Percentiles rank a stretch among this genome's conserved stretches.
Evolutionary conservation across 2,888 invertebrate genomes (phyloP).

Genomic region (Cremastinae sp.): DNA sequence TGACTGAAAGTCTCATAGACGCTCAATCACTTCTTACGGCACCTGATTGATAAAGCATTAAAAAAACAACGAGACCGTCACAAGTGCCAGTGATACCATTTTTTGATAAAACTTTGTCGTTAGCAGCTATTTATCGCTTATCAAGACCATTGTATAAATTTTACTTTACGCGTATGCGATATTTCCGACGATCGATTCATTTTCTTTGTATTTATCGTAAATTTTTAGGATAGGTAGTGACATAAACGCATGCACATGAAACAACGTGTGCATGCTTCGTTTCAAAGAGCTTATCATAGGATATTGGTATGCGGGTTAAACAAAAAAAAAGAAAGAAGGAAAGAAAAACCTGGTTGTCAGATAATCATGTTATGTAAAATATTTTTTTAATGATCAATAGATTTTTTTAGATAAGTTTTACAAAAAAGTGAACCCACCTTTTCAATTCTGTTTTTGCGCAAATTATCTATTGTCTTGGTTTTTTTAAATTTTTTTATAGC

Average conservation of each 20-base stretch:
- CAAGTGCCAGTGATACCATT: conserved; percentile 51
- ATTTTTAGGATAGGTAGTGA: conserved; percentile 13
- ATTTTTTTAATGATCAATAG: conserved; percentile 54
- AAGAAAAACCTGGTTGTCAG: conserved; percentile 46
- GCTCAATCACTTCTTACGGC: conserved; percentile 87
- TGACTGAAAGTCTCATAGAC: conserved; percentile 85
- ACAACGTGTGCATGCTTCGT: conserved; percentile 15
- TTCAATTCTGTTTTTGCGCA: background rate
- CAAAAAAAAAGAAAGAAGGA: conserved; percentile 28
- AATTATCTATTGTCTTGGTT: background rate
- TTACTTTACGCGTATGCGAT: conserved; percentile 33
- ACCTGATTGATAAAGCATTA: conserved; percentile 82
- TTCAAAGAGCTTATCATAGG: conserved; percentile 55
- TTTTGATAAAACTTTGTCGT: conserved; percentile 40
- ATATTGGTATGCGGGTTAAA: conserved; percentile 31
- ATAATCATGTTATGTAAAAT: conserved; percentile 60
- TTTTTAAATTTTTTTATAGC: no score
- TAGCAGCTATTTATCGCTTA: conserved; percentile 53
- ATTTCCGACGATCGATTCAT: conserved; percentile 33
- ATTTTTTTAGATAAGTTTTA: conserved; percentile 32
- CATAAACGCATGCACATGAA: conserved; percentile 16
- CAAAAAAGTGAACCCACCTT: background rate
- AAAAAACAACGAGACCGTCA: conserved; percentile 3
- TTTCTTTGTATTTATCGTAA: conserved; percentile 56
- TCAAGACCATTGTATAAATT: conserved; percentile 46